Evolutionary conservation across 2,113 vertebrate species (phyloP), one percentile per base, ranked within the genome.

Genomic region (Gobiocypris rarus): DNA sequence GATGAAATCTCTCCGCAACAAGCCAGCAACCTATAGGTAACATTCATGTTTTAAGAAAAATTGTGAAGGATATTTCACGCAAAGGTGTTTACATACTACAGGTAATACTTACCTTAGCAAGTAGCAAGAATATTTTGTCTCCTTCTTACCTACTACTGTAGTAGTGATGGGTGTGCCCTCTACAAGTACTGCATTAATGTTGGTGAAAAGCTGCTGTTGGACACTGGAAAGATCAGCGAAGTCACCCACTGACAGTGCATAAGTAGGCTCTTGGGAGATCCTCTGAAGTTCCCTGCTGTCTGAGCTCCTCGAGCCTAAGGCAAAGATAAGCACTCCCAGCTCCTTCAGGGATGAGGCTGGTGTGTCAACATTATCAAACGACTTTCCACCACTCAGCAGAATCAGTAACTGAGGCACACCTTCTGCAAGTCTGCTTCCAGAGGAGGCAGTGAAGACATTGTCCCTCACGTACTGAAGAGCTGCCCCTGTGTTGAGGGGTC

Each of bases 381-480:
- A 93, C 81, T 58, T 87, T 75, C 90, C 91, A 28, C 89, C 87
- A 73, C 31, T 87, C 48, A 90, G 67, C 58, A 90, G 5, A 63
- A 93, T 26, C 81, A 96, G 85, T 43, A 96, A 89, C 89, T 96
- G 96, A 8, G 92, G 92, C 75, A 96, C 92, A 0, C 93, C 93
- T 22, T 96, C 93, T 43, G 92, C 89, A 0, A 93, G 93, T 43
- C 96, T 94, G 83, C 96, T 96, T 3, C 96, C 96, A 0, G 95
- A 88, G 0, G 93, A 90, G 69, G 41, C 90, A 77, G 94, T 90
- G 59, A 89, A 90, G 34, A 96, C 85, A 22, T 92, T 87, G 15
- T 87, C 91, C 85, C 34, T 24, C 0, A 92, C 91, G 0, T 91
- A 93, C 19, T 95, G 91, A 65, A 96, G 89, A 54, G 82, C 86